Evolutionary conservation across 2,113 vertebrate species (phyloP), one percentile per base, ranked within the genome.

Genomic region (Baryphthengus martii): DNA sequence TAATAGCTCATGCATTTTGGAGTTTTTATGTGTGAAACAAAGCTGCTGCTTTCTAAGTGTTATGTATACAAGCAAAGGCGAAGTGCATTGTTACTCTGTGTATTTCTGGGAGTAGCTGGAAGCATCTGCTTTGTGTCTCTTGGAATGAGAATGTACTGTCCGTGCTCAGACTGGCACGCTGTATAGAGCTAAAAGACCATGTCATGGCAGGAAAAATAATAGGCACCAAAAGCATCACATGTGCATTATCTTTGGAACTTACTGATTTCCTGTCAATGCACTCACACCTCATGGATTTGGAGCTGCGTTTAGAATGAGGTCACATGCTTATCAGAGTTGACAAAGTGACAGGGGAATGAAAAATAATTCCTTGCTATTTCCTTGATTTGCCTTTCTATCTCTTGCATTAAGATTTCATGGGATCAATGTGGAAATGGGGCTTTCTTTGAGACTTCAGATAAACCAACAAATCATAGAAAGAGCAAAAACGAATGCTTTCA

Each of bases 261-360:
- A 94, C 49, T 81, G 79, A 94, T 95, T 97, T 97, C 88, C 53
- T 95, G 83, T 97, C 85, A 89, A 90, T 91, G 79, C 96, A 90
- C 62, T 94, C 86, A 71, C 76, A 96, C 52, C 56, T 90, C 49
- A 58, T 82, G 82, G 74, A 86, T 92, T 92, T 95, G 59, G 58
- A 96, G 85, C 63, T 86, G 83, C 79, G 94, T 96, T 95, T 87
- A 86, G 89, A 93, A 92, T 71, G 40, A 96, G 72, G 96, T 95
- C 65, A 61, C 78, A 63, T 88, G 55, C 62, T 95, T 97, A 93
- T 90, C 83, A 89, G 72, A 94, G 77, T 73, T 94, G 90, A 92
- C 77, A 96, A 96, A 91, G 33, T 89, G 85, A 92, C 93, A 78
- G 42, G 33, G 55, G 59, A 95, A 94, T 79, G 49, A 88, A 89